Conservation (phyloP, 2,113 vertebrate genomes). For the Meriones unguiculatus region DNA sequence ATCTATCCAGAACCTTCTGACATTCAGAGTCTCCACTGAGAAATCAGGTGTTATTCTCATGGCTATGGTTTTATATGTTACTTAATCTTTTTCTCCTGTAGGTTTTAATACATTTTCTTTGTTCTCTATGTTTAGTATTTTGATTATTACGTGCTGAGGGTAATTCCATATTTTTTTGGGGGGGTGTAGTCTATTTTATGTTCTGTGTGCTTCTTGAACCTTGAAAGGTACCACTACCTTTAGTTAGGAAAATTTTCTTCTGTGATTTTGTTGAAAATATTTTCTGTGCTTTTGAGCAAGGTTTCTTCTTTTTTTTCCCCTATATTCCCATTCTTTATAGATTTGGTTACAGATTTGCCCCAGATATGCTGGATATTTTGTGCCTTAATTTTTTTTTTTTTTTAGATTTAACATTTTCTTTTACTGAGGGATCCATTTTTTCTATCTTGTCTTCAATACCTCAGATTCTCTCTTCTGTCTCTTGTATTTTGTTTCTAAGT, state of each 20-base stretch:
- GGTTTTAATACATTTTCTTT: neutral
- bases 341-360: neutral
- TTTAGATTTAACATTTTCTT: neutral
- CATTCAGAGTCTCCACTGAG: neutral
- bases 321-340: neutral
- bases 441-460: neutral
- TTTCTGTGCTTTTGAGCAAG: neutral
- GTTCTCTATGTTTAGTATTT: neutral
- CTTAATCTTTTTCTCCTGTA: neutral
- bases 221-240: neutral
- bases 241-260: neutral
- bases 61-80: neutral
- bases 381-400: rapidly evolving
- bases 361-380: neutral
- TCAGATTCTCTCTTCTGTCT: neutral
- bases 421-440: neutral
- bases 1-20: neutral
- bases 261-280: neutral
- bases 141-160: neutral
- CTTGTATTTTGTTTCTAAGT: neutral
- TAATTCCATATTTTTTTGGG: neutral
- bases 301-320: neutral
- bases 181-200: neutral
- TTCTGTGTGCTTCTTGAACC: neutral
- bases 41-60: neutral